Conservation (phyloP, 2,797 vertebrate species). For the Champsocephalus esox region DNA sequence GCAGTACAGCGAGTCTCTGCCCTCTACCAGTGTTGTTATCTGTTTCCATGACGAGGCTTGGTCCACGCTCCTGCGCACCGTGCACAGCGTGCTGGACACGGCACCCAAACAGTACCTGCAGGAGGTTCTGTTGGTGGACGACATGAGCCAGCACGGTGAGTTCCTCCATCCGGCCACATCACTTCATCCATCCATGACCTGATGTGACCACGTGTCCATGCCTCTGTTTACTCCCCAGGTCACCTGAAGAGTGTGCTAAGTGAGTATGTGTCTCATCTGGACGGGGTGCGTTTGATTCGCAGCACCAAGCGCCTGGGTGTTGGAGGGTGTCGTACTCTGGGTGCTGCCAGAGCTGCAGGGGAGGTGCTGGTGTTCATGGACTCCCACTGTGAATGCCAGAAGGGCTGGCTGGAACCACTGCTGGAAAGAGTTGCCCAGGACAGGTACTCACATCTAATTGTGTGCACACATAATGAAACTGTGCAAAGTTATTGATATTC, state of each 20-base stretch:
- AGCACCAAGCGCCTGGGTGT: constrained; percentile 88
- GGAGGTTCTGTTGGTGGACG: constrained; percentile 91
- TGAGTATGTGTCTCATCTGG: constrained; percentile 87
- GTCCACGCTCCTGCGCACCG: constrained; percentile 89
- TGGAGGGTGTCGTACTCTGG: constrained; percentile 86
- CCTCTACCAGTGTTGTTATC: constrained; percentile 88
- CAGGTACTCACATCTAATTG: constrained; percentile 74
- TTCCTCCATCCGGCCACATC: not conserved
- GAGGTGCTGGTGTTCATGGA: constrained; percentile 93
- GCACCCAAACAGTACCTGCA: constrained; percentile 82
- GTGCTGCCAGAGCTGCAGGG: constrained; percentile 87
- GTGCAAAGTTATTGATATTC: not conserved
- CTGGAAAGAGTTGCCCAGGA: constrained; percentile 88
- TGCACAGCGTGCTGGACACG: constrained; percentile 89
- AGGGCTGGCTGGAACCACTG: constrained; percentile 91
- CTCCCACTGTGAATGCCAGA: constrained; percentile 90
- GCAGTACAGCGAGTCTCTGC: constrained; percentile 80
- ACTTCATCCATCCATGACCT: constrained; percentile 11
- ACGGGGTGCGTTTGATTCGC: constrained; percentile 88
- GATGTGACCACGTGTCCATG: not conserved
- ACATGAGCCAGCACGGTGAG: constrained; percentile 89
- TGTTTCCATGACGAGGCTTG: constrained; percentile 90
- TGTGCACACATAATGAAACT: not conserved
- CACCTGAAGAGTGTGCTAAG: constrained; percentile 88
- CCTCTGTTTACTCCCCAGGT: constrained; percentile 65